phyloP scores from a whole-genome alignment of 2,113 vertebrate species.

The Bujurquina vittata region DNA sequence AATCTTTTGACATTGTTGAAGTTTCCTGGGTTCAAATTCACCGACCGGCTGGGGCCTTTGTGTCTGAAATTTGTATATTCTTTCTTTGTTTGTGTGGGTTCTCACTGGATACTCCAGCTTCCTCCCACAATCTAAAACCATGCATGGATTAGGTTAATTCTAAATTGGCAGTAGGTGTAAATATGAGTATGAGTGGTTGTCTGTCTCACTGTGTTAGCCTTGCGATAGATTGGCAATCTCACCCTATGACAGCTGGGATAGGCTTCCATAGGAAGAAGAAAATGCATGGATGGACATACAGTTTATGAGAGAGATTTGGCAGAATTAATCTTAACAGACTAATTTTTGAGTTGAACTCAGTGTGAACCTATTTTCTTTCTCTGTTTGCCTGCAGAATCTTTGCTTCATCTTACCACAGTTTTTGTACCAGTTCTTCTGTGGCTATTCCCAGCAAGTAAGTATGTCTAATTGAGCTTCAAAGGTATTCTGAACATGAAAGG shows the following conservation, averaged over 20 bases:
- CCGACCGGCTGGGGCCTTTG: background rate
- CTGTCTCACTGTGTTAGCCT: background rate
- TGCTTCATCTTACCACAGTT: constrained; percentile 99
- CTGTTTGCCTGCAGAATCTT: constrained; percentile 87
- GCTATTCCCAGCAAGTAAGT: constrained; percentile 98
- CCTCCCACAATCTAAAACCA: background rate
- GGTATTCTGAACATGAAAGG: constrained; percentile 44
- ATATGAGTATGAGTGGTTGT: background rate
- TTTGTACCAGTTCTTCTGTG: constrained; percentile 99
- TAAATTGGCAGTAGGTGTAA: background rate
- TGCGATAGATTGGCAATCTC: background rate
- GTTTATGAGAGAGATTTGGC: constrained; percentile 4
- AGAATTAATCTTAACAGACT: background rate
- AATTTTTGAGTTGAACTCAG: constrained; percentile 5
- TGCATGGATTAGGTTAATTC: background rate
- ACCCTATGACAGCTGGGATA: too few relatives aligned
- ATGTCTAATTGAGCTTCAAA: constrained; percentile 42
- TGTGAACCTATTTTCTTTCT: constrained; percentile 24
- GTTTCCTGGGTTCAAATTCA: background rate
- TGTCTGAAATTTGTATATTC: background rate
- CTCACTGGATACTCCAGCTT: background rate
- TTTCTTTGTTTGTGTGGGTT: background rate
- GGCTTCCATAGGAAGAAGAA: background rate
- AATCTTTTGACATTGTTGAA: background rate
- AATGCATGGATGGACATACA: background rate